Percentiles rank a stretch among this genome's conserved stretches.
phyloP scores from a whole-genome alignment of 2,797 vertebrate genomes.

The Anguilla obscura region DNA sequence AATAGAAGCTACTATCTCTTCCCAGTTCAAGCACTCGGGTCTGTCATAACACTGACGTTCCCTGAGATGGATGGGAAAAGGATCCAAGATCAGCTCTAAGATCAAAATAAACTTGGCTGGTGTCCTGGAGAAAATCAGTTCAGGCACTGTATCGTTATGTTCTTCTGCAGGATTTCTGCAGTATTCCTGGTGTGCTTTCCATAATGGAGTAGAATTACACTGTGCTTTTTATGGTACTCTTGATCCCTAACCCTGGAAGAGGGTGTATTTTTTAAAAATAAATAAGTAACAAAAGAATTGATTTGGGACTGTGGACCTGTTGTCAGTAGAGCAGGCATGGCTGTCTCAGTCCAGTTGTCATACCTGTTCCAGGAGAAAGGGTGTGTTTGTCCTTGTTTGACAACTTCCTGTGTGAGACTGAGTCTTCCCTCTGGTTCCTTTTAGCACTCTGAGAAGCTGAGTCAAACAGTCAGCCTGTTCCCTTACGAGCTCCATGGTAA shows the following conservation, averaged over 20 bases:
- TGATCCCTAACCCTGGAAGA: neutral
- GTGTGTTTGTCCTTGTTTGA: neutral
- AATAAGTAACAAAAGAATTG: no score
- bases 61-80: neutral
- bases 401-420: neutral
- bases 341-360: neutral
- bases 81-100: neutral
- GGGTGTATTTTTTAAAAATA: no score
- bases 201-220: neutral
- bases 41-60: neutral
- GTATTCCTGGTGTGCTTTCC: neutral
- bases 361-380: neutral
- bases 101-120: neutral
- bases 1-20: neutral
- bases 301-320: no score
- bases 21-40: neutral
- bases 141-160: neutral
- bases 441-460: slow-evolving; percentile 71
- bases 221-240: no score
- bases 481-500: slow-evolving; percentile 71
- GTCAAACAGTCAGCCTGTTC: slow-evolving; percentile 63
- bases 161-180: neutral
- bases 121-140: neutral
- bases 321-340: neutral
- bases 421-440: slow-evolving; percentile 61